Base-by-base conservation (phyloP, 2,113 vertebrate species). In the Sigmodon hispidus region DNA sequence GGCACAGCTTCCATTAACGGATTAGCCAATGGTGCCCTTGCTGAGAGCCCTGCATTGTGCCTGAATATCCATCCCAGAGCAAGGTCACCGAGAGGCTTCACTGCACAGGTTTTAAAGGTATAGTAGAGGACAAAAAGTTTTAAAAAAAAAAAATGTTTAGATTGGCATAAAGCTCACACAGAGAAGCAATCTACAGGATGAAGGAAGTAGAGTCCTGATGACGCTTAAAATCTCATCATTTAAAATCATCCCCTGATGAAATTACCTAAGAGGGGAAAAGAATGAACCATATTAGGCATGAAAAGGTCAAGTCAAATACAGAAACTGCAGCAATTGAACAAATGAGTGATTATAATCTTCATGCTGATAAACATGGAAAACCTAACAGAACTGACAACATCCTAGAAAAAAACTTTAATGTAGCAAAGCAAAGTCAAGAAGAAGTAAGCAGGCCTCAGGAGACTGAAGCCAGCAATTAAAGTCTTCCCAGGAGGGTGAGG, bases 241-340 rank as follows among this genome's bases (percentile, higher is more conserved):
- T 84, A 75, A 94, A 87, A 79, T 65, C 87, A 94, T 80, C 76
- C 61, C 84, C 43, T 91, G 52, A 63, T 88, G 50, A 92, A 77
- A 67, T 93, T 94, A 67, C 67, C 86, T 31, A 79, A 90, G 57
- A 69, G 75, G 83, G 80, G 43, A 57, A 94, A 88, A 76, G 0
- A 94, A 87, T 5, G 16, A 90, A 57, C 13, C 9, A 16, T 65
- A n/a, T 52, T 83, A 93, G n/a, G 48, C 77, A 69, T 94, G 50
- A 81, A 95, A 92, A 85, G 19, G 13, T 80, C 87, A 34, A n/a
- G 26, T 72, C n/a, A 65, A 85, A 70, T 73, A 72, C 7, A 57
- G 57, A 94, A 87, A 90, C 11, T 43, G 65, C 70, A 90, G 6
- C 24, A 22, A 85, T 36, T 34, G 1, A 63, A 85, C 79, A 94